Evolutionary conservation across 2,888 invertebrate species (phyloP).

Genomic region (Habroteleia sp.): DNA sequence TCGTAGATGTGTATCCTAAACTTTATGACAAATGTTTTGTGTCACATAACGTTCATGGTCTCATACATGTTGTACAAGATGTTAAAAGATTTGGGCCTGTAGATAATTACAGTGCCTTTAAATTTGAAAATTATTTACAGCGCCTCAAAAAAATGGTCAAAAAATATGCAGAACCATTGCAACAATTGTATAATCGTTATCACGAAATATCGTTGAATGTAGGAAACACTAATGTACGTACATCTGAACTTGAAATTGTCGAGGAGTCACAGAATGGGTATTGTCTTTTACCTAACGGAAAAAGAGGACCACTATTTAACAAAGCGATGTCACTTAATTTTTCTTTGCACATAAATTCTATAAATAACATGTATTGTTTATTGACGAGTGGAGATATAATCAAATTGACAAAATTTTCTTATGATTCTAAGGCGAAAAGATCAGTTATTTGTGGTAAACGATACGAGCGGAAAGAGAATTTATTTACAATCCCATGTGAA

Average conservation of each 20-base stretch:
- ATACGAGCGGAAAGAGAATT: too few species aligned
- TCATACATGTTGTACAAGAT: slow-evolving; percentile 27
- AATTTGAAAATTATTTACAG: slow-evolving; percentile 49
- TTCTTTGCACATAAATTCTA: slow-evolving; percentile 12
- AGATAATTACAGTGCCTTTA: slow-evolving; percentile 53
- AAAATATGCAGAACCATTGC: slow-evolving; percentile 38
- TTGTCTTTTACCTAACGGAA: slow-evolving; percentile 20
- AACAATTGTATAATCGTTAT: slow-evolving; percentile 44
- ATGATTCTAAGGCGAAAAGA: slow-evolving; percentile 10
- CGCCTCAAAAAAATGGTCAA: slow-evolving; percentile 29
- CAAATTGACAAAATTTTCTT: slow-evolving; percentile 32
- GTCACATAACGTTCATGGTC: slow-evolving; percentile 22
- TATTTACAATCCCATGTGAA: too few species aligned
- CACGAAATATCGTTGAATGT: slow-evolving; percentile 24
- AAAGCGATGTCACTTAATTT: slow-evolving; percentile 22
- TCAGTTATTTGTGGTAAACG: too few species aligned
- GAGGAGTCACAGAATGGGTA: slow-evolving; percentile 6
- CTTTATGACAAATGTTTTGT: slow-evolving; percentile 9
- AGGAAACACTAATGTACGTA: neutral
- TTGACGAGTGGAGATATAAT: slow-evolving; percentile 26
- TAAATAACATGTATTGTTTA: slow-evolving; percentile 18
- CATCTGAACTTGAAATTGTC: slow-evolving; percentile 8
- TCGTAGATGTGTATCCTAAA: neutral
- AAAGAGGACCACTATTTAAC: slow-evolving; percentile 9
- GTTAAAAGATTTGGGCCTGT: slow-evolving; percentile 29